phyloP scores from a whole-genome alignment of 2,113 vertebrate genomes.

The Ibidorhyncha struthersii region DNA sequence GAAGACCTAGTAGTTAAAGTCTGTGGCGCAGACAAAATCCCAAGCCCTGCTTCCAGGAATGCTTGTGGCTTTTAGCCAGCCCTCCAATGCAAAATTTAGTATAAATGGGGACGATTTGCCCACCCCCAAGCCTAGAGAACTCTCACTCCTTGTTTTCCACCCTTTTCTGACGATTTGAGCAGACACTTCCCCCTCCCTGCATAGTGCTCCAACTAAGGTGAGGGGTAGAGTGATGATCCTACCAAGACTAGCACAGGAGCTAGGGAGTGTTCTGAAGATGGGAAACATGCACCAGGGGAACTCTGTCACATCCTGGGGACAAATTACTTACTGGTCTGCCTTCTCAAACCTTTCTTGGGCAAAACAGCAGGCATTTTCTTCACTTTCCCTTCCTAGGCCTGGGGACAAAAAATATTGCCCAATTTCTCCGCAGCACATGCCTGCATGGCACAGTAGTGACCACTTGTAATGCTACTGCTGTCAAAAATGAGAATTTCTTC shows the following conservation, averaged over 20 bases:
- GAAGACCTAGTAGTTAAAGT: neutral
- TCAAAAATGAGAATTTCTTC: neutral
- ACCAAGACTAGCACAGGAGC: neutral
- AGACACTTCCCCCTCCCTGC: neutral
- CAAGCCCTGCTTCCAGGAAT: neutral
- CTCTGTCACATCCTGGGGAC: neutral
- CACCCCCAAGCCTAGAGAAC: neutral
- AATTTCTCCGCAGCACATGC: accelerated
- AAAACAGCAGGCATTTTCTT: neutral
- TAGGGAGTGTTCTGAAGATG: neutral
- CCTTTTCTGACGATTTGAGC: neutral
- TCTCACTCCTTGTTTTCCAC: neutral
- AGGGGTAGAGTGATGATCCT: neutral
- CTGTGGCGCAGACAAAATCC: neutral
- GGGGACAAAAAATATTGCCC: neutral
- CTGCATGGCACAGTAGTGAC: neutral
- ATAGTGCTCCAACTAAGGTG: neutral
- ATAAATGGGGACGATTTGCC: neutral
- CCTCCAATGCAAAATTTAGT: neutral
- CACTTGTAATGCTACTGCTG: neutral
- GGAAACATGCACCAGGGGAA: neutral
- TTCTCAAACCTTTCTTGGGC: neutral
- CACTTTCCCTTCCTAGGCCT: neutral
- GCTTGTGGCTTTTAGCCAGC: neutral
- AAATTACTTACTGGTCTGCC: neutral